Evolutionary conservation across 1,140 invertebrate species (phyloP).

Genomic region (Thaumetopoea pityocampa): DNA sequence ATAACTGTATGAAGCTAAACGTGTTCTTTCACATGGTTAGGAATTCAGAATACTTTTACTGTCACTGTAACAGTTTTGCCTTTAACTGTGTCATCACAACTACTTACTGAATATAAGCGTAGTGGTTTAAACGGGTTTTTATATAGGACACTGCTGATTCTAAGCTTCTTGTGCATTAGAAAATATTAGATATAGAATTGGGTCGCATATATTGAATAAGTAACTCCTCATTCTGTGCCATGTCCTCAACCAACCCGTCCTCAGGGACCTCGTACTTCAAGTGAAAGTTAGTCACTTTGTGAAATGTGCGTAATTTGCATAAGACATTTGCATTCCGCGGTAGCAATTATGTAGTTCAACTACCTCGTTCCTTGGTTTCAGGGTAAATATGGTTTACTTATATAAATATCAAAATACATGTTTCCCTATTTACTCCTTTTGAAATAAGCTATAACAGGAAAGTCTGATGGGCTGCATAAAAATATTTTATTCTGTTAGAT

Average conservation of each 20-base stretch:
- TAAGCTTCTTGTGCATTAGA: conserved; percentile 16
- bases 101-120: conserved; percentile 4
- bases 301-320: conserved; percentile 12
- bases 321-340: conserved; percentile 11
- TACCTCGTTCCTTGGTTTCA: neutral
- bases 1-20: too few species aligned
- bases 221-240: conserved; percentile 19
- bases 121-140: conserved; percentile 10
- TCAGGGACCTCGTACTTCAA: conserved; percentile 17
- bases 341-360: neutral
- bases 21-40: too few species aligned
- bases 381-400: too few species aligned
- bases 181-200: conserved; percentile 23
- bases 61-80: conserved; percentile 3
- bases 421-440: too few species aligned
- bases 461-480: too few species aligned
- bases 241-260: too few species aligned
- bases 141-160: neutral
- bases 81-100: conserved; percentile 1
- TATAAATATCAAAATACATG: too few species aligned
- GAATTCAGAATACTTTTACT: conserved; percentile 14
- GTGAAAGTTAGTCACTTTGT: conserved; percentile 26
- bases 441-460: too few species aligned
- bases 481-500: too few species aligned
- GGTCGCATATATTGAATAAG: conserved; percentile 31